Conservation (phyloP, 2,888 invertebrate species). For the Platycheirus albimanus region DNA sequence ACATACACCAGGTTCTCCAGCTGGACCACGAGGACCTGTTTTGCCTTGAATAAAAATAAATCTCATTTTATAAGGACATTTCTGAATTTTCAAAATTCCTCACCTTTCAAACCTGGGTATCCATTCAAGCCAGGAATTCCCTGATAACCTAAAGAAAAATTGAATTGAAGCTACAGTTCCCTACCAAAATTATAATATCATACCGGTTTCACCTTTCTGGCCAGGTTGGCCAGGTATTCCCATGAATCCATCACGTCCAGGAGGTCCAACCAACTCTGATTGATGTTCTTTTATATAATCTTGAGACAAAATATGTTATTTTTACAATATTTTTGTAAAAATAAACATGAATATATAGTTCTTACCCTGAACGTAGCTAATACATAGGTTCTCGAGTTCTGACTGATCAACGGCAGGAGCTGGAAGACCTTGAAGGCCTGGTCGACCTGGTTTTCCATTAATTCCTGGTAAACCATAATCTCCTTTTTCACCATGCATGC, state of each 20-base stretch:
- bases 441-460: conserved; percentile 67
- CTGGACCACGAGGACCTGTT: conserved; percentile 88
- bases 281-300: too few relatives aligned
- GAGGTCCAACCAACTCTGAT: too few relatives aligned
- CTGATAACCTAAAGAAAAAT: conserved; percentile 46
- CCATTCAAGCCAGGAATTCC: conserved; percentile 76
- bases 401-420: too few relatives aligned
- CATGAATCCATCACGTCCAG: too few relatives aligned
- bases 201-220: too few relatives aligned
- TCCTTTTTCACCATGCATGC: conserved; percentile 86
- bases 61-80: too few relatives aligned
- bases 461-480: conserved; percentile 85
- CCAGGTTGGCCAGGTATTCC: too few relatives aligned
- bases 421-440: conserved; percentile 84
- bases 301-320: too few relatives aligned
- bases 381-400: conserved; percentile 82
- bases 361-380: background rate
- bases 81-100: background rate
- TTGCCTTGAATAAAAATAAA: conserved; percentile 83
- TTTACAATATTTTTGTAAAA: too few relatives aligned
- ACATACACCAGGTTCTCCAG: too few relatives aligned
- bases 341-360: too few relatives aligned
- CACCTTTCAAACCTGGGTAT: conserved; percentile 71
- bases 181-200: background rate
- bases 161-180: conserved; percentile 80